Base-by-base conservation (phyloP, 64 coral and sea anemone genomes). In the Hydrozoanthus tunicans region DNA sequence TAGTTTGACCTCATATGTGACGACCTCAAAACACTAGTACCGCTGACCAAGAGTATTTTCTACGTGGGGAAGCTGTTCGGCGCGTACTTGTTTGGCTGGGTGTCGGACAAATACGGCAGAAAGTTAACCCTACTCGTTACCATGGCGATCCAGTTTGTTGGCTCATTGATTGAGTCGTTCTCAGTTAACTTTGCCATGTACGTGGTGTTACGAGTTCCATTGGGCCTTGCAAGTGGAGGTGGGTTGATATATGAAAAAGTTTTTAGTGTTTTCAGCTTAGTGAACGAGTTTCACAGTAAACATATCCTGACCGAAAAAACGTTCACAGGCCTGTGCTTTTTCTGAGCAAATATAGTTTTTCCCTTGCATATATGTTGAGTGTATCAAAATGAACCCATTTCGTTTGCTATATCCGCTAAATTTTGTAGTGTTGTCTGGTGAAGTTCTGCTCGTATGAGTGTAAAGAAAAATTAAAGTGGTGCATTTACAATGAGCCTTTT, bases 11-110 rank as follows among this genome's bases (percentile, higher is more conserved):
- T 93, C 80, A 88, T 99, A 13, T 99, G 97, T 89, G 94, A 90
- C 4, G 94, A 95, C 24, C 56, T 90, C 75, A 99, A 93, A 51
- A 94, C 88, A 53, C 91, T 96, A 7, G 91, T 99, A 9, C 97
- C 97, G 27, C 84, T 99, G 5, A 96, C 97, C 17, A 99, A 99
- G 80, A 99, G 93, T 13, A 96, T 96, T 75, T 99, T 99, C 83
- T 99, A 99, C 20, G 97, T 90, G 15, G 97, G 97, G 11, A 99
- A 99, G 78, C 64, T 99, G 65, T 78, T 99, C 58, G 97, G 97
- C 1, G 97, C 97, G 5, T 99, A 99, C 66, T 74, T 99, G 64
- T 99, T 99, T 62, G 97, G 97, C 13, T 99, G 97, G 97, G 43
- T 95, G 60, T 99, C 97, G 7, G 97, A 99, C 62, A 92, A 94